Evolutionary conservation across 2,797 vertebrate species (phyloP), one percentile per base, ranked within the genome.

Genomic region (Pseudochromis fuscus): DNA sequence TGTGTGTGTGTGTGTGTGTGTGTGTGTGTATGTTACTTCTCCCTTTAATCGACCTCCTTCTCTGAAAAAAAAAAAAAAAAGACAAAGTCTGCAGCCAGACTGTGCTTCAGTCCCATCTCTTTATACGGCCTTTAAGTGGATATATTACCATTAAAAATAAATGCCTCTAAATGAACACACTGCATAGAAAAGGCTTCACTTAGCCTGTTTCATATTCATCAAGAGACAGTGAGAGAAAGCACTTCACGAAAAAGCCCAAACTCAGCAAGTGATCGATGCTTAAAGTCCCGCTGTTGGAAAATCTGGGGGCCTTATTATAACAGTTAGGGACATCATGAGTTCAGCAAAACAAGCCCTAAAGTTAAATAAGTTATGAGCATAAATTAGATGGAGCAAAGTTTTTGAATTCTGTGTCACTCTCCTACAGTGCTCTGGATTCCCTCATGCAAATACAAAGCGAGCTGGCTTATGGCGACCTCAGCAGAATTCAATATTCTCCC

Each of bases 281-380:
- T 61, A 59, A 84, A 77, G 58, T 49, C 57, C 15, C 35, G 45
- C 55, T 35, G 66, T 53, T 49, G 27, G n/a, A 52, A 69, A 82
- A 78, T 66, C 51, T 52, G 55, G n/a, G n/a, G 37, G 57, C 59
- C 63, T 25, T 61, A 67, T 85, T 83, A 75, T 37, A 79, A 69
- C 71, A 52, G 57, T 76, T 60, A 45, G 65, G 63, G 75, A 83
- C 78, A 75, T 68, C 66, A n/a, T 63, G 74, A 84, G 70, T 89
- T 88, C 75, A 86, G 81, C 80, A 86, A 87, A 89, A 85, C 71
- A 78, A 75, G 68, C 67, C 53, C 42, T 53, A 21, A 82, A 87
- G 81, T 82, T 87, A 75, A 89, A 90, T 83, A 91, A 88, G 63
- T 89, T 76, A 74, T 78, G 69, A 79, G 85, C 78, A 80, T 87